Evolutionary conservation across 1,140 invertebrate genomes (phyloP), one percentile per base, ranked within the genome.

Genomic region (Cecropterus lyciades): DNA sequence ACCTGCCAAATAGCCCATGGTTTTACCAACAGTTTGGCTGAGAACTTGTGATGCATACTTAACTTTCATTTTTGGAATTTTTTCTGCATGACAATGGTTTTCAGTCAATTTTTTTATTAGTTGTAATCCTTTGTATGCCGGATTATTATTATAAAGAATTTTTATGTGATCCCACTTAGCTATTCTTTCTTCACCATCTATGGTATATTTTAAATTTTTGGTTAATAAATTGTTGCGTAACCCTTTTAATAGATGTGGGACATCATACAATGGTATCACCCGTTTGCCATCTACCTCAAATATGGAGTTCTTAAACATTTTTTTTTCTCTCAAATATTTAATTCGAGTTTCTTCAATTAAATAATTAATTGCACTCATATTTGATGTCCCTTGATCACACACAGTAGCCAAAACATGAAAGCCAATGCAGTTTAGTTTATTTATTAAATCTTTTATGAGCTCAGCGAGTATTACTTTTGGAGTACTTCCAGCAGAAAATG

Each of bases 341-440:
- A 14, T 43, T 24, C 48, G 46, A 37, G 65, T 52, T 46, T 51
- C 57, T 42, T 63, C 30, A 10, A 72, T 57, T 42, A 70, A 43
- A 17, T 33, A 63, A 30, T 76, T 73, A 7, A 73, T 69, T 3
- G 70, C 72, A 59, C 65, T 64, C 13, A 62, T 48, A 62, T 77
- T 77, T 6, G 63, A 51, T 0, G 65, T 15, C 1, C 75, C 73
- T 65, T 78, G 73, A 40, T 79, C 73, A 66, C 73, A 79, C 7
- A 75, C 57, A 8, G 70, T 75, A 0, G 69, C 71, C 10, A 76
- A 0, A 33, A 79, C 67, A 11, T 20, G 60, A 15, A 75, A 65
- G 7, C 73, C 69, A 20, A 42, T 42, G 40, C 3, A 9, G 3
- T 59, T 40, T 27, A 75, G 42, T 69, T 67, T 66, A n/a, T n/a